Conservation (phyloP, 2,113 vertebrate genomes). For the Lepidothrix coronata region DNA sequence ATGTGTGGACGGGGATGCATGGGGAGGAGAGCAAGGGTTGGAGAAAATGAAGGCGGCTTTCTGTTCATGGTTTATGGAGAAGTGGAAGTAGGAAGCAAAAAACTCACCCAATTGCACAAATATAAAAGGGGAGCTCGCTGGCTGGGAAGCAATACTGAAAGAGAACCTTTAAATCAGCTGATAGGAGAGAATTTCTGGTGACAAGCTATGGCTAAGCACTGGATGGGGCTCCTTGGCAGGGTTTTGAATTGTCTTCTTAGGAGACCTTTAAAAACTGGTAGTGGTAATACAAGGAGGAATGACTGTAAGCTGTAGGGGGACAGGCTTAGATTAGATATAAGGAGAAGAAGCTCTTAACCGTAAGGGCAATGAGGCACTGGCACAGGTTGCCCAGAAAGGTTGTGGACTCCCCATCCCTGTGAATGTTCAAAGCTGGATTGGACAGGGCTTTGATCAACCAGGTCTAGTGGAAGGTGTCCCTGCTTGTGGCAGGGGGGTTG, state of each 20-base stretch:
- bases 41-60: background rate
- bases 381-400: background rate
- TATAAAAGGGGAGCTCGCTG: background rate
- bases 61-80: background rate
- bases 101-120: background rate
- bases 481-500: background rate
- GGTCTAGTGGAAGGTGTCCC: background rate
- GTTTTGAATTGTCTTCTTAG: background rate
- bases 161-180: background rate
- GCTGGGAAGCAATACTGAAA: background rate
- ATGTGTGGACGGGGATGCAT: rapidly evolving
- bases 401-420: background rate
- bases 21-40: background rate
- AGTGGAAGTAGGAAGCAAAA: background rate
- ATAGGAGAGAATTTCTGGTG: background rate
- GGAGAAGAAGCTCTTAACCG: background rate
- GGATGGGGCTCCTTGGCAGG: background rate
- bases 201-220: background rate
- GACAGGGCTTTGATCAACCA: background rate
- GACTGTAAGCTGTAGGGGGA: background rate
- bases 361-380: background rate
- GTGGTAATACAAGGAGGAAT: background rate
- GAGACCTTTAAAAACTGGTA: background rate
- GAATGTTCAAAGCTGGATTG: background rate
- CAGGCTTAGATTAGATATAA: background rate